Evolutionary conservation across 2,888 invertebrate species (phyloP).

Genomic region (Andrena minutula): DNA sequence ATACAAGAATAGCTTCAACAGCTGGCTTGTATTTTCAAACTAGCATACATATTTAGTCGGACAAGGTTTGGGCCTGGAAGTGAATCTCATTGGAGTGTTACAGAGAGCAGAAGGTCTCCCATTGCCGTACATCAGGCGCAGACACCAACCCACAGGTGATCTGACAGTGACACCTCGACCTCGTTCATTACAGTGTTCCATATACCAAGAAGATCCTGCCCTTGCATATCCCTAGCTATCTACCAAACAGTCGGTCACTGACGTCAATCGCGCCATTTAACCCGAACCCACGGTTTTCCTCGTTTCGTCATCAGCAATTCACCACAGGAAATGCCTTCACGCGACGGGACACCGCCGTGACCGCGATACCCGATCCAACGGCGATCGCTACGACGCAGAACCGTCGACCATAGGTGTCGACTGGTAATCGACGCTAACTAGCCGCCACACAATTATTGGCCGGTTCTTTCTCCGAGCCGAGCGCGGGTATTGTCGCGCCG

Average conservation of each 20-base stretch:
- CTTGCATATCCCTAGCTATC: neutral
- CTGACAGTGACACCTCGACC: no score
- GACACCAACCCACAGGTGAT: no score
- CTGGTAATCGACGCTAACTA: constrained; percentile 34
- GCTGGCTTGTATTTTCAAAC: no score
- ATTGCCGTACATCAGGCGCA: no score
- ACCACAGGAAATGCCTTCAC: neutral
- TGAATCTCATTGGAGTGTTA: no score
- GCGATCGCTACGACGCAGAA: constrained; percentile 3
- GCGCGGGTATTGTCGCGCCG: constrained; percentile 19
- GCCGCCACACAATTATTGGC: constrained; percentile 30
- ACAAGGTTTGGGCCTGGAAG: no score
- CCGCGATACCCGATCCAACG: constrained; percentile 1
- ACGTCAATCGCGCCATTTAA: neutral
- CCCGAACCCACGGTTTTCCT: neutral
- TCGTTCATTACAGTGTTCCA: no score
- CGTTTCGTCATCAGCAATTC: neutral
- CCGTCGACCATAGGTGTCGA: constrained; percentile 4
- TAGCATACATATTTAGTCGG: no score
- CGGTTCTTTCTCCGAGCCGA: constrained; percentile 16
- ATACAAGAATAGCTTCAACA: no score
- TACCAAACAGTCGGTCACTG: neutral
- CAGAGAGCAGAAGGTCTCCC: no score
- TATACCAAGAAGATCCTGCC: neutral
- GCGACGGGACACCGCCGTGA: neutral